Percentiles rank a stretch among this genome's conserved stretches.
Evolutionary conservation across 2,888 invertebrate species (phyloP).

Genomic region (Ophion ellenae): DNA sequence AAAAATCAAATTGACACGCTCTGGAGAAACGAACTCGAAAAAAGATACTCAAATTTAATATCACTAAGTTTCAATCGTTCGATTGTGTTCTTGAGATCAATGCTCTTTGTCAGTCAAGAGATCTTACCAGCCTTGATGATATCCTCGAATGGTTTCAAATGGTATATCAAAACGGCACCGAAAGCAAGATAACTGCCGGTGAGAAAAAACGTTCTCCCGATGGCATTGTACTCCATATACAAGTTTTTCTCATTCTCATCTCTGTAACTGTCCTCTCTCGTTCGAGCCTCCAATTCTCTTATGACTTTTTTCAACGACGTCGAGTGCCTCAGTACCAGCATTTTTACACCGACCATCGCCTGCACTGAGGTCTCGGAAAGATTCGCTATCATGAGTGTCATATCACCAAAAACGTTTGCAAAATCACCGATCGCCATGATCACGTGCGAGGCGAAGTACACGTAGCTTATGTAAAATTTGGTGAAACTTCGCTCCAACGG

Average conservation of each 20-base stretch:
- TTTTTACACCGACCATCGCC: constrained; percentile 46
- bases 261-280: constrained; percentile 24
- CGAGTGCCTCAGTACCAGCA: constrained; percentile 47
- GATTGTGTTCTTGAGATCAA: too few species aligned
- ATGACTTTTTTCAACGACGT: constrained; percentile 18
- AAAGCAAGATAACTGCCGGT: constrained; percentile 39
- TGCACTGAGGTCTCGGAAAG: constrained; percentile 47
- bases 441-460: constrained; percentile 49
- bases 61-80: too few species aligned
- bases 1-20: too few species aligned
- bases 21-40: too few species aligned
- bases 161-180: constrained; percentile 16
- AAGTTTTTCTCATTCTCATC: constrained; percentile 31
- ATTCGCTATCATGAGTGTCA: constrained; percentile 55
- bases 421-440: constrained; percentile 48
- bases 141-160: constrained; percentile 46
- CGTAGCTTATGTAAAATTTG: constrained; percentile 43
- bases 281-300: constrained; percentile 22
- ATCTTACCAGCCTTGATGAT: constrained; percentile 53
- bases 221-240: constrained; percentile 40
- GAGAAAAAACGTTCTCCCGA: constrained; percentile 42
- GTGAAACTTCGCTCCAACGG: constrained; percentile 38
- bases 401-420: constrained; percentile 45
- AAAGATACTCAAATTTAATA: too few species aligned
- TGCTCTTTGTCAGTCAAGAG: not conserved